Evolutionary conservation across 2,113 vertebrate species (phyloP), one percentile per base, ranked within the genome.

Genomic region (Brevimyrus niger): DNA sequence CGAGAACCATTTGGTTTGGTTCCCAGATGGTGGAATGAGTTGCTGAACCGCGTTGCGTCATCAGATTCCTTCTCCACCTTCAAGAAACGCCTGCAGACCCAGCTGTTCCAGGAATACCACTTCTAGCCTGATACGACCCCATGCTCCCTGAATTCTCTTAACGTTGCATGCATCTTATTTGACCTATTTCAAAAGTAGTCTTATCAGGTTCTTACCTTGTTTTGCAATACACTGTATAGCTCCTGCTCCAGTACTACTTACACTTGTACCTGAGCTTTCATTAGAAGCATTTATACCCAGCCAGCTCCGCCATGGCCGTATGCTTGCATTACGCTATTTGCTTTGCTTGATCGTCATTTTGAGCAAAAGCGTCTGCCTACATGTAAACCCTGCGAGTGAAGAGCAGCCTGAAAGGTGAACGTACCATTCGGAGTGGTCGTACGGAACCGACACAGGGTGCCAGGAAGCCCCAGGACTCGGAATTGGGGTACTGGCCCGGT

Each of bases 351-450:
- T 23, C 9, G 21, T 65, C 58, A 27, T n/a, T 65, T 65, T 65
- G 58, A n/a, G 3, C 23, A 65, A 65, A 65, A 2, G 3, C 13
- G 58, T 11, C 9, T 65, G 23, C 58, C 27, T 65, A 61, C n/a
- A n/a, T 10, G 10, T 31, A 80, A 80, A 42, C 5, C 21, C 35
- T 31, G 35, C 13, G 27, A 80, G 76, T 82, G 76, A 27, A 65
- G 15, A 8, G 76, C 10, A 35, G 42, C 23, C 27, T 11, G 85
- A 10, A 31, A 47, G 11, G 35, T 55, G 38, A 87, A 44, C 82
- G 80, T 94, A 99, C 98, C 97, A 99, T 99, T 95, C 97, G 97
- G 89, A 99, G 95, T 17, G 97, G 97, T 69, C 95, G 94, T 85
- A 99, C 94, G 65, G 98, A 99, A 89, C 97, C 97, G 3, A 99